phyloP scores from a whole-genome alignment of 2,113 vertebrate species.

The Stigmatopora nigra region DNA sequence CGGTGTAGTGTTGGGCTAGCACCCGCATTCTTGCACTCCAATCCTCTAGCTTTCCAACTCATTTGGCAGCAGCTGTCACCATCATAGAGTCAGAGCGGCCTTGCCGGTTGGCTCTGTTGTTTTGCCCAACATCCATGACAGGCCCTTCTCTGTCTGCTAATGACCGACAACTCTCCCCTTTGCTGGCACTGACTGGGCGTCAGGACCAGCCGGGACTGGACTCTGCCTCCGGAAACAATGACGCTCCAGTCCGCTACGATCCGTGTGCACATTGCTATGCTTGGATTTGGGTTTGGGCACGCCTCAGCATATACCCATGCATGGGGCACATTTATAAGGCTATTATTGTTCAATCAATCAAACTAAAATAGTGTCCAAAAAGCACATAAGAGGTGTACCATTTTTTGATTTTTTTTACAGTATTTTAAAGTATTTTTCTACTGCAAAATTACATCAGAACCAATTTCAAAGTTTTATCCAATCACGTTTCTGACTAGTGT shows the following conservation, averaged over 20 bases:
- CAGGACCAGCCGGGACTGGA: constrained; percentile 34
- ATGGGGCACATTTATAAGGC: neutral
- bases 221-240: constrained; percentile 36
- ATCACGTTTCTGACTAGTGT: too few species aligned
- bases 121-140: constrained; percentile 51
- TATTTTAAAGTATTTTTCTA: neutral
- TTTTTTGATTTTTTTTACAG: neutral
- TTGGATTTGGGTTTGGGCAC: constrained; percentile 15
- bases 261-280: constrained; percentile 31
- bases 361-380: too few species aligned
- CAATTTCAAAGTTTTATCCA: neutral
- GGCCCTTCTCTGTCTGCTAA: constrained; percentile 58
- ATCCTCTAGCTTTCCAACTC: constrained; percentile 46
- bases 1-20: constrained; percentile 47
- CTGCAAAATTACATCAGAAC: too few species aligned
- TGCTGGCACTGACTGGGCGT: constrained; percentile 31
- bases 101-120: constrained; percentile 63
- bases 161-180: constrained; percentile 31
- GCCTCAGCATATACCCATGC: constrained; percentile 5
- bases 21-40: constrained; percentile 51
- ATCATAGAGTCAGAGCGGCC: constrained; percentile 34
- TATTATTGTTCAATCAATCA: neutral
- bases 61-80: constrained; percentile 50
- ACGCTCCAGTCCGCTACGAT: constrained; percentile 33
- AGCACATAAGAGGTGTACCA: neutral